A percentile compares a stretch with the other conserved stretches of the same genome.
Conservation (phyloP, 2,797 vertebrate species). For the Podarcis siculus region DNA sequence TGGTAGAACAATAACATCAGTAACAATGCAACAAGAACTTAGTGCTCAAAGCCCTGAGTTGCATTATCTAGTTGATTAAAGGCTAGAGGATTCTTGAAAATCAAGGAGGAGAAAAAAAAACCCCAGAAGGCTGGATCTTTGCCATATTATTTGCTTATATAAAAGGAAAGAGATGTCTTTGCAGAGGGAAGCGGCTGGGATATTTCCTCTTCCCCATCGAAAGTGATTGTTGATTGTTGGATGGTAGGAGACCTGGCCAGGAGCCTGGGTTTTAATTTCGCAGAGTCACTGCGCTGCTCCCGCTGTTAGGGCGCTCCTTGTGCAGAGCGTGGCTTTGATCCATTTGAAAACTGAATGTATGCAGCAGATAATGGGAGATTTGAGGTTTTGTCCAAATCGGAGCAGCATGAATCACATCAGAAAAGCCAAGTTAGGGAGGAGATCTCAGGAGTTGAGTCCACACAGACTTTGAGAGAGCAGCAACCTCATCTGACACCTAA, state of each 20-base stretch:
- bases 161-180: background rate
- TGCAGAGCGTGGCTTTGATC: background rate
- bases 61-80: background rate
- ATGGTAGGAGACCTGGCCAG: background rate
- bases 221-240: background rate
- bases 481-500: no score
- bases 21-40: no score
- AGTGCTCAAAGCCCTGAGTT: no score
- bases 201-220: background rate
- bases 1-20: no score
- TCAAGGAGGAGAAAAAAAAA: background rate
- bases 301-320: background rate
- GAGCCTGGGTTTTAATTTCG: no score
- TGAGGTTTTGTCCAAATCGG: background rate
- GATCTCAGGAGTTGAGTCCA: background rate
- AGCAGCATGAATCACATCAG: background rate
- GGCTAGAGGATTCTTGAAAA: background rate
- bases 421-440: background rate
- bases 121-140: background rate
- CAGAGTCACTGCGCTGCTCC: no score
- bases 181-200: background rate
- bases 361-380: background rate
- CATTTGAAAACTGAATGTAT: background rate
- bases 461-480: background rate
- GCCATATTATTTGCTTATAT: background rate